Base-by-base conservation (phyloP, 2,888 invertebrate genomes). In the Piscicola geometra region DNA sequence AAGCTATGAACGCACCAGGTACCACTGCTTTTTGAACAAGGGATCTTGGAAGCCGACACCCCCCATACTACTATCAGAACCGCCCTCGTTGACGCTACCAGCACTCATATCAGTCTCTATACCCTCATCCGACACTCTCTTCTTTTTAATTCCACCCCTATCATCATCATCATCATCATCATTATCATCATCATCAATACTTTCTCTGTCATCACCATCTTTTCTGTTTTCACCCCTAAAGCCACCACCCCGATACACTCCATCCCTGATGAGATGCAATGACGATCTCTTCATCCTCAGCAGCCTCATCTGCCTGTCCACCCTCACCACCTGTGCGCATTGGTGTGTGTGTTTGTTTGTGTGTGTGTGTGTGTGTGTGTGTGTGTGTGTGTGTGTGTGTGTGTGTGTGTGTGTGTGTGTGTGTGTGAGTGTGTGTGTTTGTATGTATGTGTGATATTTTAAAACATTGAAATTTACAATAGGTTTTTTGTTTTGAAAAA, bases 1-100 rank as follows among this genome's bases (percentile, higher is more conserved):
- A 68, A 21, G 1, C 18, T 32, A 1, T 18, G 33, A 33, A 35
- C n/a, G 80, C 79, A 84, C 83, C 78, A 81, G 69, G 71, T 84
- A 84, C 84, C 83, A 84, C 80, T 83, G 81, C 67, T 83, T 82
- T 0, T 69, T 41, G 76, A 80, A 84, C 69, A 77, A 78, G 18
- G 82, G 81, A 77, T 84, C 84, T 71, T 81, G 81, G 75, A 81
- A 83, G 18, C 70, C 72, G 5, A 70, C 50, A 21, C 35, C 36
- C 25, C 18, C 18, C 3, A 9, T 33, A 30, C 9, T 36, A 0
- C n/a, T 28, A 21, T 66, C 56, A n/a, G n/a, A 21, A n/a, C 25
- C 68, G 9, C n/a, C n/a, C n/a, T n/a, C 52, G 41, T 5, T 56
- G n/a, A 25, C 33, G 60, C 18, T 70, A 21, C 25, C 21, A 28